A percentile compares a stretch with the other conserved stretches of the same genome.
Evolutionary conservation across 2,113 vertebrate genomes (phyloP).

Genomic region (Acanthochromis polyacanthus): DNA sequence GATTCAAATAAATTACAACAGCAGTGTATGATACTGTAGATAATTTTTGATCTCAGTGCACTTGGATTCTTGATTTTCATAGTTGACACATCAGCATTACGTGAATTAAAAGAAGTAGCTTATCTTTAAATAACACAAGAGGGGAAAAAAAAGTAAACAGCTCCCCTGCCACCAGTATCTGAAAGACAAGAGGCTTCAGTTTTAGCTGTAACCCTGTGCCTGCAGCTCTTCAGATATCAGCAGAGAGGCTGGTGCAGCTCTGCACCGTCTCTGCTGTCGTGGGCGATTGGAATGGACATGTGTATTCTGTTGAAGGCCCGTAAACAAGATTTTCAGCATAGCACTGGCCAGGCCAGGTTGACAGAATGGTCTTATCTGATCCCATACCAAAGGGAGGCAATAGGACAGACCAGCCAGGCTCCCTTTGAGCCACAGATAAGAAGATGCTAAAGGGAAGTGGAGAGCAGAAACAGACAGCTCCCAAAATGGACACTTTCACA

Average conservation of each 20-base stretch:
- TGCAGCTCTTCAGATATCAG: constrained; percentile 71
- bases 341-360: constrained; percentile 59
- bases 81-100: constrained; percentile 10
- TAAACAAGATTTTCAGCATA: constrained; percentile 78
- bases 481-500: constrained; percentile 44
- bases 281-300: constrained; percentile 64
- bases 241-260: constrained; percentile 47
- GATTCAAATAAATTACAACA: no score
- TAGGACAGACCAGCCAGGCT: constrained; percentile 31
- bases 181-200: constrained; percentile 58
- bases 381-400: constrained; percentile 43
- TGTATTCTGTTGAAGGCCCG: constrained; percentile 71
- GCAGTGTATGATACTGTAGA: no score
- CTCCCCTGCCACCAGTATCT: constrained; percentile 44
- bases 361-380: constrained; percentile 77
- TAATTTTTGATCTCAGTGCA: background rate
- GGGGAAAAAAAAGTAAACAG: constrained; percentile 57
- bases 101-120: constrained; percentile 37
- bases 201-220: constrained; percentile 38
- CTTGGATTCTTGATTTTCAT: constrained; percentile 19
- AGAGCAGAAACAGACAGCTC: constrained; percentile 29
- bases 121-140: constrained; percentile 60
- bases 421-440: constrained; percentile 63
- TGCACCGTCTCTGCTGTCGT: constrained; percentile 56
- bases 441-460: constrained; percentile 42